Conservation (phyloP, 2,888 invertebrate species). For the Lacanobia wlatinum region DNA sequence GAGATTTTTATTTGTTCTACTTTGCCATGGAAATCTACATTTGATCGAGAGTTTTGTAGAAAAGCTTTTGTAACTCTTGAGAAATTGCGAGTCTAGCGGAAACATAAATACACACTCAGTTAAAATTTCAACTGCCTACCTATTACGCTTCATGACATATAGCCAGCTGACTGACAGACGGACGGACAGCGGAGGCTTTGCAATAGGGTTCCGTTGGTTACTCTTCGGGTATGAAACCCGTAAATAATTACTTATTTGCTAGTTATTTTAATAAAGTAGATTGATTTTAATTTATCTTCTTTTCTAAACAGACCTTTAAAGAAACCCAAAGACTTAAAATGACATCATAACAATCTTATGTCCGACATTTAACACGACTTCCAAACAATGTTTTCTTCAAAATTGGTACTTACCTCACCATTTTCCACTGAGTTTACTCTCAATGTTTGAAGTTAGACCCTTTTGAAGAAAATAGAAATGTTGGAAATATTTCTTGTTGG, state of each 20-base stretch:
- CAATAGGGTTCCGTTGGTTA: too few species aligned
- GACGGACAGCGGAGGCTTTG: too few species aligned
- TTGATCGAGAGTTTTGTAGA: neutral
- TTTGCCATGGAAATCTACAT: neutral
- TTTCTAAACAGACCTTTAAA: neutral
- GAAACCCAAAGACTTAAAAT: neutral
- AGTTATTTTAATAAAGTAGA: too few species aligned
- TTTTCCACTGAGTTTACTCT: constrained; percentile 15
- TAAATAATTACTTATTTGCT: too few species aligned
- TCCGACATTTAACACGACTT: neutral
- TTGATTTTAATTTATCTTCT: neutral
- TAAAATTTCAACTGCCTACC: too few species aligned
- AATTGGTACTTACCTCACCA: neutral
- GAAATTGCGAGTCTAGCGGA: too few species aligned
- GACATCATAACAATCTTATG: neutral
- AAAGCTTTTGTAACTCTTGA: too few species aligned
- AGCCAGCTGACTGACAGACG: too few species aligned
- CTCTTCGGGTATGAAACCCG: too few species aligned
- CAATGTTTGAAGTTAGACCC: neutral
- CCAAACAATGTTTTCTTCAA: neutral
- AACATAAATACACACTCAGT: too few species aligned
- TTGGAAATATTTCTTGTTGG: constrained; percentile 23
- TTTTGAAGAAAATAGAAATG: constrained; percentile 20
- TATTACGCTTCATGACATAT: too few species aligned
- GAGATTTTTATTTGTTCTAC: neutral